Evolutionary conservation across 1,140 invertebrate species (phyloP).

Genomic region (Drosophila micromelanica): DNA sequence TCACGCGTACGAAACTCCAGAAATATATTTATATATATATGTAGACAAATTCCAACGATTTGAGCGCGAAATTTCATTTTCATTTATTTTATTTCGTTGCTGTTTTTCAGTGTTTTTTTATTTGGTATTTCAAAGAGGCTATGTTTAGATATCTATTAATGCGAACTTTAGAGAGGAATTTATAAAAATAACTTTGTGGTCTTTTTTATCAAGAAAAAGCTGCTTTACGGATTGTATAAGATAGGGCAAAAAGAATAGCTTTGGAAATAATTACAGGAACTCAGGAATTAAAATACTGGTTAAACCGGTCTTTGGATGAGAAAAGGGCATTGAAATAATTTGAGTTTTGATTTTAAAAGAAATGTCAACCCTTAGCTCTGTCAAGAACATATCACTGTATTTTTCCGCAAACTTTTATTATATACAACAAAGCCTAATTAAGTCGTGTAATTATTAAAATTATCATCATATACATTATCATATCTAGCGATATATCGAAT

Average conservation of each 20-base stretch:
- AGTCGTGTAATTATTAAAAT: constrained; percentile 1
- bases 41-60: constrained; percentile 39
- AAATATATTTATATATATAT: constrained; percentile 7
- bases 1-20: constrained; percentile 8
- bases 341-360: neutral
- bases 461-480: constrained; percentile 9
- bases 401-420: neutral
- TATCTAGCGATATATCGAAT: constrained; percentile 3
- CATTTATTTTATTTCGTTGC: constrained; percentile 14
- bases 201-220: neutral
- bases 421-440: neutral
- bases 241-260: neutral
- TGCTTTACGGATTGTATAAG: neutral
- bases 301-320: too few relatives aligned
- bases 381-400: neutral
- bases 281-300: neutral
- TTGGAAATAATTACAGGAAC: neutral
- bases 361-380: neutral
- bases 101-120: constrained; percentile 12
- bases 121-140: constrained; percentile 24
- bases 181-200: constrained; percentile 20
- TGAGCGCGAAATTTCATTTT: constrained; percentile 27
- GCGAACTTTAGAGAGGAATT: constrained; percentile 15
- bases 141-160: constrained; percentile 39
- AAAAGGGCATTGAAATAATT: neutral